Percentiles rank a stretch among this genome's conserved stretches.
Evolutionary conservation across 1,140 invertebrate species (phyloP).

Genomic region (Melanaphis sacchari): DNA sequence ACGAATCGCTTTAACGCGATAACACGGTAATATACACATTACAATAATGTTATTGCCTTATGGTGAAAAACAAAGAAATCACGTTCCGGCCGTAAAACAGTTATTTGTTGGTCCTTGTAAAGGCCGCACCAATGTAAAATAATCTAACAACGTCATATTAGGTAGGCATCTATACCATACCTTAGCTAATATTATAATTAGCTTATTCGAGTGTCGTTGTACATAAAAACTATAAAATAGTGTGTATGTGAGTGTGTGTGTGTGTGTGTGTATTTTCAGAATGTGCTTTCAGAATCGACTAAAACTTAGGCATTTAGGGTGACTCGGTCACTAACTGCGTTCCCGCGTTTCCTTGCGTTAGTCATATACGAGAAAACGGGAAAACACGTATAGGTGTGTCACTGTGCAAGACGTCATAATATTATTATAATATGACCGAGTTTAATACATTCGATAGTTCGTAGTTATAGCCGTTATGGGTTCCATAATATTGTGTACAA

Average conservation of each 20-base stretch:
- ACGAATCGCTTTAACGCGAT: not conserved
- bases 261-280: not conserved
- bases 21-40: not conserved
- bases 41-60: not conserved
- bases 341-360: not conserved
- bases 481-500: not conserved
- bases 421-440: not conserved
- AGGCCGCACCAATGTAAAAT: not conserved
- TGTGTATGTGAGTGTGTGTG: not conserved
- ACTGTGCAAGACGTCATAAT: not conserved
- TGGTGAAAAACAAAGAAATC: slow-evolving; percentile 25
- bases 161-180: not conserved
- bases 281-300: not conserved
- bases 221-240: not conserved
- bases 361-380: not conserved
- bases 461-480: not conserved
- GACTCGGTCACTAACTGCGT: not conserved
- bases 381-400: too few relatives aligned
- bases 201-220: not conserved
- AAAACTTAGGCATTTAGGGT: not conserved
- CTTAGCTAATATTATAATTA: not conserved
- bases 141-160: not conserved
- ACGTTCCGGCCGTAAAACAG: slow-evolving; percentile 38
- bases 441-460: not conserved
- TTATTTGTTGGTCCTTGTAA: slow-evolving; percentile 42